Evolutionary conservation across 2,113 vertebrate species (phyloP).

Genomic region (Montifringilla adamsi): DNA sequence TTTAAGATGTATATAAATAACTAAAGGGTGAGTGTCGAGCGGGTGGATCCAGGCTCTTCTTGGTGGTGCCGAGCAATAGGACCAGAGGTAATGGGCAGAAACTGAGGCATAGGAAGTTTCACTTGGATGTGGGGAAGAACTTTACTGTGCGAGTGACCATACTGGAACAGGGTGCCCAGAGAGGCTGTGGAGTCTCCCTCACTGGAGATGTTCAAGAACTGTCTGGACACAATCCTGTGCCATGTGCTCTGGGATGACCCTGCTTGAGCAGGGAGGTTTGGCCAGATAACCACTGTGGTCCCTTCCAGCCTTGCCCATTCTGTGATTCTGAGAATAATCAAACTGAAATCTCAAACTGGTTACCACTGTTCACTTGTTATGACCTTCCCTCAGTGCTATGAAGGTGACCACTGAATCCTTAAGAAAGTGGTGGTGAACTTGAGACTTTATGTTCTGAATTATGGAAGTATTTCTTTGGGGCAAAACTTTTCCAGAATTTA

Average conservation of each 20-base stretch:
- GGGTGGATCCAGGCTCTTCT: neutral
- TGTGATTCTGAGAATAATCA: neutral
- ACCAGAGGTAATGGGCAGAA: neutral
- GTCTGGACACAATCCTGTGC: too few species aligned
- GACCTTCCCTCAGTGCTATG: neutral
- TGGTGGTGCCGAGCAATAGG: neutral
- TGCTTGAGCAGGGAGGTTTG: neutral
- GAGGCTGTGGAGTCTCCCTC: neutral
- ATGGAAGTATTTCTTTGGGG: neutral
- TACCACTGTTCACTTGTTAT: rapidly evolving
- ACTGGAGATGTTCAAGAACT: neutral
- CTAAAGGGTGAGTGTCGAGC: too few species aligned
- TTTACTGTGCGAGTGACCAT: rapidly evolving
- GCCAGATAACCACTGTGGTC: neutral
- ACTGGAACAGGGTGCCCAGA: neutral
- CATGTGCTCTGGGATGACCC: neutral
- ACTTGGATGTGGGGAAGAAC: too few species aligned
- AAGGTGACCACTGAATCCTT: neutral
- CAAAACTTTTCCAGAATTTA: neutral
- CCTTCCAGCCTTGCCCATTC: neutral
- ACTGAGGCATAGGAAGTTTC: neutral
- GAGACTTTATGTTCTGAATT: neutral
- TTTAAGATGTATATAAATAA: neutral
- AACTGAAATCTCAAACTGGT: neutral
- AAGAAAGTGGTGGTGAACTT: neutral